Conservation (phyloP, 2,888 invertebrate genomes). For the Caenorhabditis afra region DNA sequence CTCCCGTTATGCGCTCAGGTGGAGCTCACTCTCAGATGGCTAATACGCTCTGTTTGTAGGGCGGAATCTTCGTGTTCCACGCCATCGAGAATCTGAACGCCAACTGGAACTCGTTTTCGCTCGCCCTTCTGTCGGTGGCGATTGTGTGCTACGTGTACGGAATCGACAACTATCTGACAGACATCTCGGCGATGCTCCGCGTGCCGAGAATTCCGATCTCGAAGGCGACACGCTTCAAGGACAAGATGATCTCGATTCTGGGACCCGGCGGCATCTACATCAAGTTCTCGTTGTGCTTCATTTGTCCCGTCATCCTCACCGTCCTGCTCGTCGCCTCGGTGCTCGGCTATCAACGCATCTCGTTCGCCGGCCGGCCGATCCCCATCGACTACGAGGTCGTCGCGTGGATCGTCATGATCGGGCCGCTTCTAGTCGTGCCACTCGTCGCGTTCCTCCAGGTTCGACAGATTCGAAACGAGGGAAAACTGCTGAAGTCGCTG, state of each 20-base stretch:
- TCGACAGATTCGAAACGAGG: conserved; percentile 60
- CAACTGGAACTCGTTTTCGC: conserved; percentile 78
- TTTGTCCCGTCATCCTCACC: conserved; percentile 73
- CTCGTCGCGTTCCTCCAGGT: conserved; percentile 64
- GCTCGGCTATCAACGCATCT: conserved; percentile 58
- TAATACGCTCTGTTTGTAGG: too few relatives aligned
- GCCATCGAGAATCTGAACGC: conserved; percentile 79
- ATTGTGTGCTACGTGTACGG: conserved; percentile 78
- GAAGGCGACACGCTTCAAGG: conserved; percentile 52
- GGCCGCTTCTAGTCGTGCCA: conserved; percentile 75
- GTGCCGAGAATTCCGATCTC: conserved; percentile 53
- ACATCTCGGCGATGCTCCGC: conserved; percentile 71
- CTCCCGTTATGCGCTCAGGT: conserved; percentile 77
- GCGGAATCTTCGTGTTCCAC: conserved; percentile 79
- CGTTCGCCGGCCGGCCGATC: conserved; percentile 57
- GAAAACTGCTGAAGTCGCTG: conserved; percentile 60
- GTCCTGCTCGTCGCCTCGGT: conserved; percentile 59
- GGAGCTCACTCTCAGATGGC: background rate
- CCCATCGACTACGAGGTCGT: conserved; percentile 72
- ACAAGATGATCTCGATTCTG: conserved; percentile 58
- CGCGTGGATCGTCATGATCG: conserved; percentile 77
- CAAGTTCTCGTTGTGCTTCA: conserved; percentile 75
- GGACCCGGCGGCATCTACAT: conserved; percentile 78
- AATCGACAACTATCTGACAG: conserved; percentile 75
- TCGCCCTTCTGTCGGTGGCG: conserved; percentile 71